These are phyloP conservation scores for Apocheima hispidaria DNA, from an alignment of 2,888 invertebrate genomes.

Conservation along the genomic window DNA sequence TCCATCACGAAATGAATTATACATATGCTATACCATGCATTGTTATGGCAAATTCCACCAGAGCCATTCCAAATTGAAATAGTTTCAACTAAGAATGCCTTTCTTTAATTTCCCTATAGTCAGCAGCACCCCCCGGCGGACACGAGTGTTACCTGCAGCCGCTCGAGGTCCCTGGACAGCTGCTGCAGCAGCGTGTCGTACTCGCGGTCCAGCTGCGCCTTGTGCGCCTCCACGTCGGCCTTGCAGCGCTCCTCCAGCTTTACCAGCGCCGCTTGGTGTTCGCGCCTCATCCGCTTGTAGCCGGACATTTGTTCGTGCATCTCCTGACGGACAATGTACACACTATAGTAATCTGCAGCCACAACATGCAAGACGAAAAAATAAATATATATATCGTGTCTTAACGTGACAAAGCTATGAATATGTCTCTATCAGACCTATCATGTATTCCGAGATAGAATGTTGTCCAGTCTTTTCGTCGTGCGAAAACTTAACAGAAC, in stretches of 20 bases:
- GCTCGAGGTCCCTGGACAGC: constrained; percentile 96
- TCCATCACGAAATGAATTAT: no score
- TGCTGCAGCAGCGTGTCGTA: constrained; percentile 97
- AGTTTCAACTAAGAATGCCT: background rate
- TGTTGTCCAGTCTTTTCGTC: no score
- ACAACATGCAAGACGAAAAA: no score
- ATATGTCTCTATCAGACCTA: no score
- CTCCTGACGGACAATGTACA: constrained; percentile 87
- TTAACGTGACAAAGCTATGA: no score
- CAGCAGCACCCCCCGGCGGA: background rate
- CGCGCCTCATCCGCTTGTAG: constrained; percentile 98
- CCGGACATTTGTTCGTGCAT: constrained; percentile 99
- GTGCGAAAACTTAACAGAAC: no score
- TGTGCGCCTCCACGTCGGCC: constrained; percentile 98
- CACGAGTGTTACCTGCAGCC: constrained; percentile 88
- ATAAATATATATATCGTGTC: no score
- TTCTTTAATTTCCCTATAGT: no score
- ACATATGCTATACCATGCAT: no score
- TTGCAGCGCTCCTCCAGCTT: constrained; percentile 98
- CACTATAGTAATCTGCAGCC: constrained; percentile 32
- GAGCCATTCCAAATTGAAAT: no score
- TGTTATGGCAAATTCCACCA: no score
- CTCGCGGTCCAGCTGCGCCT: constrained; percentile 97
- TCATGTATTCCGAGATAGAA: no score
- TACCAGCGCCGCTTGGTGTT: constrained; percentile 97